phyloP scores from a whole-genome alignment of 2,888 invertebrate genomes.

The Ditula angustiorana region DNA sequence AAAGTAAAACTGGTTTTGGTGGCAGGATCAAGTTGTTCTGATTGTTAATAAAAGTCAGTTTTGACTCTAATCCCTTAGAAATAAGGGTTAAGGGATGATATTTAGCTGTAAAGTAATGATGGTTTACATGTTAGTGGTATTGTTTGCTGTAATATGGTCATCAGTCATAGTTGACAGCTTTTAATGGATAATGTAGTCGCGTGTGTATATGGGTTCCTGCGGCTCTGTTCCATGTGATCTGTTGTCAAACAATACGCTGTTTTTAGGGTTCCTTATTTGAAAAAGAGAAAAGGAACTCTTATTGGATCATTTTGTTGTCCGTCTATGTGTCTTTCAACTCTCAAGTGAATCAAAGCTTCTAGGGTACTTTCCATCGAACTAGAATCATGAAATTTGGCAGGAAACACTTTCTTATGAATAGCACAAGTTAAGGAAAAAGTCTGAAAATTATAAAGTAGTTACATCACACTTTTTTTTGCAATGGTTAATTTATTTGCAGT shows the following conservation, averaged over 20 bases:
- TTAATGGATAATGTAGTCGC: slow-evolving; percentile 73
- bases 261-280: neutral
- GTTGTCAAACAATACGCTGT: slow-evolving; percentile 23
- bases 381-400: too few relatives aligned
- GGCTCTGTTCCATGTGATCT: slow-evolving; percentile 21
- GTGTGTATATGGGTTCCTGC: slow-evolving; percentile 54
- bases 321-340: too few relatives aligned
- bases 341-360: too few relatives aligned
- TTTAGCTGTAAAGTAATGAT: slow-evolving; percentile 26
- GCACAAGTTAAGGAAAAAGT: too few relatives aligned
- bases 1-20: slow-evolving; percentile 15
- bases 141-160: slow-evolving; percentile 72
- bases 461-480: too few relatives aligned
- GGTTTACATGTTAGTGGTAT: slow-evolving; percentile 52
- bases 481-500: too few relatives aligned
- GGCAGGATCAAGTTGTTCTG: neutral
- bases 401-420: too few relatives aligned
- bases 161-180: slow-evolving; percentile 72
- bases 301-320: too few relatives aligned
- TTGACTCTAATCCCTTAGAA: slow-evolving; percentile 42
- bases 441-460: too few relatives aligned
- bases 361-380: too few relatives aligned
- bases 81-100: slow-evolving; percentile 34
- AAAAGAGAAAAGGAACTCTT: neutral
- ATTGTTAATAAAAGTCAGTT: slow-evolving; percentile 18